Evolutionary conservation across 2,113 vertebrate genomes (phyloP).

Genomic region (Origma solitaria): DNA sequence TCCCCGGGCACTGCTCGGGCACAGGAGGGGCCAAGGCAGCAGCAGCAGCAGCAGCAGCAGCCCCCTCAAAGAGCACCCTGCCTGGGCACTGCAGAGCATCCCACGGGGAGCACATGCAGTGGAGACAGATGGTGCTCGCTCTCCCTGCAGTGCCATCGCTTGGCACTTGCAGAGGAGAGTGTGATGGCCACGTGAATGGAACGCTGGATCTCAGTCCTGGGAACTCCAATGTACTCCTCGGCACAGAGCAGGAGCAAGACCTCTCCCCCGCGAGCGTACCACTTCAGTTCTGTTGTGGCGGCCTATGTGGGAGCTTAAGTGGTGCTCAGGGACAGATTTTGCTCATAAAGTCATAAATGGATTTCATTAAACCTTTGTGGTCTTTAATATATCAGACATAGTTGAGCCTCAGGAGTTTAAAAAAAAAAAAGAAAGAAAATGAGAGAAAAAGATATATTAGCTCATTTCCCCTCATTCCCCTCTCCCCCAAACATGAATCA

Average conservation of each 20-base stretch:
- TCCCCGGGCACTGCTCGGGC: neutral
- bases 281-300: neutral
- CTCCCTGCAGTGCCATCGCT: neutral
- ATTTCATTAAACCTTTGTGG: slow-evolving; percentile 2
- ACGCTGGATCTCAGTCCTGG: neutral
- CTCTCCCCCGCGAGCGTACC: neutral
- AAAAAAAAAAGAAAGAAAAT: neutral
- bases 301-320: neutral
- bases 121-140: neutral
- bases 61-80: neutral
- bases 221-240: neutral
- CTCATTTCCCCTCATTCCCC: neutral
- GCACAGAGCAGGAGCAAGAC: neutral
- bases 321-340: slow-evolving; percentile 24
- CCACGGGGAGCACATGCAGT: neutral
- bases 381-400: slow-evolving; percentile 47
- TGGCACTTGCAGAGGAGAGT: neutral
- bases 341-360: slow-evolving; percentile 49
- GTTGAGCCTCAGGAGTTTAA: neutral
- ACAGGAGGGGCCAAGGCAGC: neutral
- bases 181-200: neutral
- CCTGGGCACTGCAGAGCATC: neutral
- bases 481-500: neutral
- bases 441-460: neutral
- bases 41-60: neutral